A percentile compares a stretch with the other conserved stretches of the same genome.
phyloP scores from a whole-genome alignment of 2,113 vertebrate genomes.

The Spilogale gracilis region DNA sequence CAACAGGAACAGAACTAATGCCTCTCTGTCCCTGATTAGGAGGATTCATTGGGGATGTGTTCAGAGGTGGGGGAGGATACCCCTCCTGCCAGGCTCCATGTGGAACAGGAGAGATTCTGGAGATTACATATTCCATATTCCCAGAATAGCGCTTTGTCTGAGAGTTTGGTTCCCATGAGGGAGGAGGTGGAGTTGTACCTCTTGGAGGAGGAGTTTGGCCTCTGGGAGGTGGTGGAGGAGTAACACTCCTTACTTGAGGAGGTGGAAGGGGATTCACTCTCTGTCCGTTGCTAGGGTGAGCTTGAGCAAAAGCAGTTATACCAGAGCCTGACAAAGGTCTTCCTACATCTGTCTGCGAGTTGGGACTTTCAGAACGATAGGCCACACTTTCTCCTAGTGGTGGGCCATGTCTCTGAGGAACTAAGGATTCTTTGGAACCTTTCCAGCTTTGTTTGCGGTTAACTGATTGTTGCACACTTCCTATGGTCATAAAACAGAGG shows the following conservation, averaged over 20 bases:
- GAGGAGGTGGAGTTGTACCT: conserved; percentile 91
- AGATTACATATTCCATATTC: conserved; percentile 95
- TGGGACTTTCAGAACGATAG: conserved; percentile 95
- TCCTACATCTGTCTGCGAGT: conserved; percentile 91
- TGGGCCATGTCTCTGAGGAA: conserved; percentile 92
- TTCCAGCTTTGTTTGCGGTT: conserved; percentile 97
- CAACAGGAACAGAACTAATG: conserved; percentile 93
- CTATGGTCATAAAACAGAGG: conserved; percentile 77
- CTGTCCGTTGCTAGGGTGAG: conserved; percentile 91
- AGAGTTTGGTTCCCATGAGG: conserved; percentile 94
- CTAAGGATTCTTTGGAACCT: conserved; percentile 97
- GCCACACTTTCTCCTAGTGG: conserved; percentile 91
- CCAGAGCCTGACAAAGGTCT: conserved; percentile 91
- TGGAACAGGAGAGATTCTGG: conserved; percentile 96
- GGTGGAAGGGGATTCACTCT: conserved; percentile 93
- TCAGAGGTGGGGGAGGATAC: conserved; percentile 89
- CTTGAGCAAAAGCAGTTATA: conserved; percentile 91
- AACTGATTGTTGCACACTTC: conserved; percentile 92
- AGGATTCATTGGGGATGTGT: conserved; percentile 85
- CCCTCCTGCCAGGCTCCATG: conserved; percentile 94
- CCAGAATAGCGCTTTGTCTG: conserved; percentile 96
- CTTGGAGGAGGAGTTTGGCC: conserved; percentile 91
- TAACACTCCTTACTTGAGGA: conserved; percentile 95
- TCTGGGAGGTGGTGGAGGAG: conserved; percentile 93
- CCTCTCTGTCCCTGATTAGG: conserved; percentile 92